These are phyloP conservation scores for Tethea ocularis DNA, from an alignment of 2,888 invertebrate genomes.

Conservation along the genomic window DNA sequence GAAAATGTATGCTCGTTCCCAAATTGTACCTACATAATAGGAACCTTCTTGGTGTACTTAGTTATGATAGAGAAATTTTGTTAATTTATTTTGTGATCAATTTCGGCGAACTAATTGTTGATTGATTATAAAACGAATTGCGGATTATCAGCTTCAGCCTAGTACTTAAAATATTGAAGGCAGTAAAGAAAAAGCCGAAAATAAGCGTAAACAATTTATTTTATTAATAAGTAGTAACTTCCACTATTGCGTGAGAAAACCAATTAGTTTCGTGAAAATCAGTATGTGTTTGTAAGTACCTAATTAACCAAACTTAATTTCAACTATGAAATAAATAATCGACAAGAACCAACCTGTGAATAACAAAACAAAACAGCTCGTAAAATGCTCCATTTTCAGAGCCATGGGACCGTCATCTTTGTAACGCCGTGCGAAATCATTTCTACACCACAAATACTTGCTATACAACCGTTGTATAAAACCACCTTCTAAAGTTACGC, in stretches of 20 bases:
- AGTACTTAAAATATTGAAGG: no score
- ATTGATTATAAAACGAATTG: no score
- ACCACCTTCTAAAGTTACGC: conserved; percentile 50
- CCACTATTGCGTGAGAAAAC: not conserved
- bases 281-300: not conserved
- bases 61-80: not conserved
- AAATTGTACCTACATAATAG: conserved; percentile 1
- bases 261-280: not conserved
- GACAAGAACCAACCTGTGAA: conserved; percentile 48
- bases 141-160: no score
- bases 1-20: conserved; percentile 1
- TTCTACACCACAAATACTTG: conserved; percentile 33
- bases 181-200: no score
- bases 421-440: conserved; percentile 27
- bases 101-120: not conserved
- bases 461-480: conserved; percentile 42
- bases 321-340: conserved; percentile 48
- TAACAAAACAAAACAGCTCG: conserved; percentile 43
- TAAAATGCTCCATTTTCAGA: conserved; percentile 44
- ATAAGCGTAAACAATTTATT: not conserved
- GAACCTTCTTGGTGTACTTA: not conserved
- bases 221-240: not conserved
- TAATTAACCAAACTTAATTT: conserved; percentile 41
- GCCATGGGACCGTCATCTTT: conserved; percentile 19
- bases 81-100: not conserved